phyloP scores from a whole-genome alignment of 2,113 vertebrate genomes.

The Aix galericulata region DNA sequence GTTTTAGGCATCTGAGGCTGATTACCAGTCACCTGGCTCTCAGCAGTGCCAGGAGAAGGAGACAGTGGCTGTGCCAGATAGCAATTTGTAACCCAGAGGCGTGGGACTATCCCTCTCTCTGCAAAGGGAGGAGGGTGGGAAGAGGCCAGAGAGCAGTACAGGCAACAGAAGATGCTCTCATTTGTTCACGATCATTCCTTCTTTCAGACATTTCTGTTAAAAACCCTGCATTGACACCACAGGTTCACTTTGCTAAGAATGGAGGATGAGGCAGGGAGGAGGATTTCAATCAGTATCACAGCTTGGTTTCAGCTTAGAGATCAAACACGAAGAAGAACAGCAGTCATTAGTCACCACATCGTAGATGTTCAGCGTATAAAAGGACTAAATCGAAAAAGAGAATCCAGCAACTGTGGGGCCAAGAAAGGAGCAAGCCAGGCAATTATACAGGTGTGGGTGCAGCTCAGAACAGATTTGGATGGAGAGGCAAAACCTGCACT shows the following conservation, averaged over 20 bases:
- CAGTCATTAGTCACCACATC: not conserved
- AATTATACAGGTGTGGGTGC: not conserved
- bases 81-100: not conserved
- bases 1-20: not conserved
- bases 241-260: not conserved
- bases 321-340: not conserved
- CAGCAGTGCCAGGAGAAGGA: not conserved
- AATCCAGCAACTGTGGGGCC: not conserved
- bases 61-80: not conserved
- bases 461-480: not conserved
- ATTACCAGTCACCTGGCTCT: not conserved
- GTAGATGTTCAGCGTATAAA: not conserved
- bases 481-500: not conserved
- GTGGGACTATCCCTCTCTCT: not conserved
- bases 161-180: not conserved
- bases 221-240: not conserved
- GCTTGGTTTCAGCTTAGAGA: not conserved
- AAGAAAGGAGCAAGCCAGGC: not conserved
- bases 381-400: not conserved
- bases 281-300: not conserved
- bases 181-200: not conserved
- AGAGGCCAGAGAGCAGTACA: not conserved
- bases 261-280: not conserved
- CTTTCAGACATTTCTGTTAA: not conserved
- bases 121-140: not conserved